These are phyloP conservation scores for Henicopernis longicauda DNA, from an alignment of 2,113 vertebrate genomes.

Conservation along the genomic window DNA sequence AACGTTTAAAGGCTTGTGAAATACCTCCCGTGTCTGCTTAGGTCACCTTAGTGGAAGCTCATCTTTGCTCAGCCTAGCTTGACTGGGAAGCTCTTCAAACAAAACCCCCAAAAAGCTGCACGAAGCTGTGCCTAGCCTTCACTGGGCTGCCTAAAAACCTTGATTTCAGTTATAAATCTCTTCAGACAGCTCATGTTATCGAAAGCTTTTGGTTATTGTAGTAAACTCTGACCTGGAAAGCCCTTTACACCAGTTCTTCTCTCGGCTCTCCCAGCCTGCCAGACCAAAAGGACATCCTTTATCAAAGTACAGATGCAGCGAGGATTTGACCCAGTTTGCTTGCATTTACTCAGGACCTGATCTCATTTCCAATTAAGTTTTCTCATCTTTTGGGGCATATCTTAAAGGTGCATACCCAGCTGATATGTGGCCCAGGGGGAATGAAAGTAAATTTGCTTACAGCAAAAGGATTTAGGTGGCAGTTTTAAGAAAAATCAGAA, in stretches of 20 bases:
- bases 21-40: neutral
- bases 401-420: neutral
- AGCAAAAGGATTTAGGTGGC: neutral
- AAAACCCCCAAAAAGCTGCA: neutral
- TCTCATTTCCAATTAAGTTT: slow-evolving; percentile 5
- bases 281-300: neutral
- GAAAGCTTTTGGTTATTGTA: neutral
- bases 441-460: neutral
- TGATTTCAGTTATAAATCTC: neutral
- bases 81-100: neutral
- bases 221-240: neutral
- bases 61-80: neutral
- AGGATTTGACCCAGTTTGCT: neutral
- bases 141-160: too few species aligned
- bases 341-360: neutral
- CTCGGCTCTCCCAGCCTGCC: neutral
- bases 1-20: neutral
- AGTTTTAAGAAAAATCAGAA: neutral
- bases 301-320: neutral
- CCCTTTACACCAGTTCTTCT: neutral
- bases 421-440: neutral
- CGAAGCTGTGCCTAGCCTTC: neutral
- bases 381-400: neutral
- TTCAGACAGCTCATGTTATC: neutral
- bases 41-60: neutral